A percentile compares a stretch with the other conserved stretches of the same genome.
Evolutionary conservation across 2,797 vertebrate genomes (phyloP).

Genomic region (Anabacerthia variegaticeps): DNA sequence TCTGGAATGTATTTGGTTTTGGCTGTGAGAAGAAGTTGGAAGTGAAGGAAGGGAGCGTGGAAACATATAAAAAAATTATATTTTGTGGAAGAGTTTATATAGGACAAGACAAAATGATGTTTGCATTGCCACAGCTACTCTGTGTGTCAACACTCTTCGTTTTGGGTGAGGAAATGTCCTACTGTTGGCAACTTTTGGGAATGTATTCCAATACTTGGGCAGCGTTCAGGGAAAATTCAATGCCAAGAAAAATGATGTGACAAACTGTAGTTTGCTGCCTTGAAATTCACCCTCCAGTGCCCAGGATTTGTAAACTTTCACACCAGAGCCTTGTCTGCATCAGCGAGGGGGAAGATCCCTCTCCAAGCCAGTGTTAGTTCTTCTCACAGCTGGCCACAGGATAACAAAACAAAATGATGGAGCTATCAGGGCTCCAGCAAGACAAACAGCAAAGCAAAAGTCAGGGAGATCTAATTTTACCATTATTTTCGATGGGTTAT

Average conservation of each 20-base stretch:
- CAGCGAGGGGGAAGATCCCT: neutral
- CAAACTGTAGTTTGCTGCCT: neutral
- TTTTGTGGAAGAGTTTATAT: neutral
- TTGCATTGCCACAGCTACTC: neutral
- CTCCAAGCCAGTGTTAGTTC: neutral
- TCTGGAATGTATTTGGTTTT: neutral
- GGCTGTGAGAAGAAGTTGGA: neutral
- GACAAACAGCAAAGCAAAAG: neutral
- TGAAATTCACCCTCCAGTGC: neutral
- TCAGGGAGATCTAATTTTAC: neutral
- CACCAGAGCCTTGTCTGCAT: neutral
- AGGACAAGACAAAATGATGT: neutral
- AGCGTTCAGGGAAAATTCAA: neutral
- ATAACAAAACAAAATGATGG: neutral
- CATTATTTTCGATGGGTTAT: neutral
- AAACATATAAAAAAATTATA: neutral
- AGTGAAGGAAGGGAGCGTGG: neutral
- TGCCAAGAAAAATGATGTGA: neutral
- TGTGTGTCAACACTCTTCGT: fast-evolving
- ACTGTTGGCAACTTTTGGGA: neutral
- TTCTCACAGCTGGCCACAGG: neutral
- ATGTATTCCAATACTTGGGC: neutral
- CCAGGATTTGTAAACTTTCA: neutral
- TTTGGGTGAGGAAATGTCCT: neutral
- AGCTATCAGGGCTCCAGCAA: neutral